Percentiles rank a stretch among this genome's conserved stretches.
These are phyloP conservation scores for Psilopsiagon aymara DNA, from an alignment of 2,113 vertebrate genomes.

Conservation along the genomic window DNA sequence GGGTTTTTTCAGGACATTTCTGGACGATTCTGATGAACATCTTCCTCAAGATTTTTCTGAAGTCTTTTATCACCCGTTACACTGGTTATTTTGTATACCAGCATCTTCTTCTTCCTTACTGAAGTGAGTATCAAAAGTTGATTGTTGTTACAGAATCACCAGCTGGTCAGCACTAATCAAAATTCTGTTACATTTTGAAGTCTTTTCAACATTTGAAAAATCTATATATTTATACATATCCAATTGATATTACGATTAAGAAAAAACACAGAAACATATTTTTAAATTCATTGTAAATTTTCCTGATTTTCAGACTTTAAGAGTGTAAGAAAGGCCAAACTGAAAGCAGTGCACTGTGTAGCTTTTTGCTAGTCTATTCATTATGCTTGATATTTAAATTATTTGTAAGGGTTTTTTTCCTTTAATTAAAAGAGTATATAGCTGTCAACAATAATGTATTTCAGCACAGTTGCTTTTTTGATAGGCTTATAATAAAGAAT, in stretches of 20 bases:
- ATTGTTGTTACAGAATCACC: neutral
- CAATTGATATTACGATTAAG: neutral
- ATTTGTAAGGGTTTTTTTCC: neutral
- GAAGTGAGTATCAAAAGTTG: conserved; percentile 69
- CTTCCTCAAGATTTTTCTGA: conserved; percentile 52
- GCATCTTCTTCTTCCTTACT: conserved; percentile 72
- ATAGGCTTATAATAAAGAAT: neutral
- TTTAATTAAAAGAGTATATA: neutral
- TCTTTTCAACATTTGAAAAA: neutral
- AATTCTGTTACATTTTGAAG: neutral
- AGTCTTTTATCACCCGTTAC: conserved; percentile 55
- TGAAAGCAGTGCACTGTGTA: neutral
- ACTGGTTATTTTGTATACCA: conserved; percentile 84
- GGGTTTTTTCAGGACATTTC: conserved; percentile 76
- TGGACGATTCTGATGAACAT: conserved; percentile 54
- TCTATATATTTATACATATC: neutral
- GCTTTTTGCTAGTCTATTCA: neutral
- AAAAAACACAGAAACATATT: neutral
- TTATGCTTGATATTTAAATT: neutral
- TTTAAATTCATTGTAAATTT: neutral
- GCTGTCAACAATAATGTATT: neutral
- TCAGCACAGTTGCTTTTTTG: neutral
- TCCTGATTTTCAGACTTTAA: neutral
- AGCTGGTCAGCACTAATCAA: neutral
- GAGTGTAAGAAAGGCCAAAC: neutral